Evolutionary conservation across 2,797 vertebrate genomes (phyloP), one percentile per base, ranked within the genome.

Genomic region (Chaunax sp.): DNA sequence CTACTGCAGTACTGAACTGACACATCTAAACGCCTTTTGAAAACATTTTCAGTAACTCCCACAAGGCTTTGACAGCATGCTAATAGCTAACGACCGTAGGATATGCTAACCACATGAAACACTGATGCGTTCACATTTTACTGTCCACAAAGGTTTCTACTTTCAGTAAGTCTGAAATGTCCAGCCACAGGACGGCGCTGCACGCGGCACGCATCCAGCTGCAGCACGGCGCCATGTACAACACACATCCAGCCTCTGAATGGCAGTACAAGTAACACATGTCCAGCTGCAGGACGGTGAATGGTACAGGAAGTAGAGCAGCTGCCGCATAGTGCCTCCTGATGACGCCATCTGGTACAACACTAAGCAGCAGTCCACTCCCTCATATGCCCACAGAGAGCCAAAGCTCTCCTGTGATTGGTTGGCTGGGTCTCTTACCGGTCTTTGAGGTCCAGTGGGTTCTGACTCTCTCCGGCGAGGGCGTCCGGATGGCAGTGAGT

Each of bases 401-500:
- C 52, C 18, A 12, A 46, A 40, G 56, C 76, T 77, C 81, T 61
- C 52, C 61, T 72, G 54, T 69, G 64, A 80, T 64, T 75, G 76
- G 73, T 53, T 73, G 66, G 55, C 66, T 49, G 69, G n/a, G 70
- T 76, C 67, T 91, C 97, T 97, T 97, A 99, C 98, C 97, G 95
- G 96, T 95, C 96, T 97, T 74, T 97, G 96, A 52, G 97, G 96
- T 90, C 96, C 96, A 5, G 87, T 94, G 57, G 95, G 94, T 52
- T 99, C 97, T 0, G 97, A 96, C 90, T 98, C 97, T 87, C 95
- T 94, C 86, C 96, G 93, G 35, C 95, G 94, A 59, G 95, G 95
- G 30, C 94, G 93, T 75, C 93, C 93, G 10, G 92, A 95, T 38
- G 96, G 96, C 83, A 95, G 92, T 28, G 96, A 97, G 90, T 97